Percentiles rank a stretch among this genome's conserved stretches.
phyloP scores from a whole-genome alignment of 2,797 vertebrate genomes.

The Sebastes nivosus region DNA sequence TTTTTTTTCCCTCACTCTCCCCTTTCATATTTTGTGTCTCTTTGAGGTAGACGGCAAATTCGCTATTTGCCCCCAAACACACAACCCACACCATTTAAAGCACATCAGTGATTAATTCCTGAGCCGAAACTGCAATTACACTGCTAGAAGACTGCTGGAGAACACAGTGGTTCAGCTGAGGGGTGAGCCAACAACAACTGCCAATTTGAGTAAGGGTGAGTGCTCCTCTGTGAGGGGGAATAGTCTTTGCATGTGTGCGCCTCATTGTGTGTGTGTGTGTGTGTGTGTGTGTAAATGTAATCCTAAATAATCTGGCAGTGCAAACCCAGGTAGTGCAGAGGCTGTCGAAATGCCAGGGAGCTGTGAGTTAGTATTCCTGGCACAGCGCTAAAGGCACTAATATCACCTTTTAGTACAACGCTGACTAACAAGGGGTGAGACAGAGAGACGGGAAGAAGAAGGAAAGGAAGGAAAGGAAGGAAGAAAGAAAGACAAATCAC shows the following conservation, averaged over 20 bases:
- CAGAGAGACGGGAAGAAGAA: background rate
- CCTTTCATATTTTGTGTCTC: slow-evolving; percentile 16
- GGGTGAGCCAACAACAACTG: slow-evolving; percentile 74
- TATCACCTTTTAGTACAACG: slow-evolving; percentile 75
- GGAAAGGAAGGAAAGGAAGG: background rate
- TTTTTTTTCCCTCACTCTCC: slow-evolving; percentile 7
- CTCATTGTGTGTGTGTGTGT: slow-evolving; percentile 7
- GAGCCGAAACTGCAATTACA: slow-evolving; percentile 70
- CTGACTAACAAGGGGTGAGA: slow-evolving; percentile 48
- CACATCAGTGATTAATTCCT: slow-evolving; percentile 69
- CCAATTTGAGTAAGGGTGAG: slow-evolving; percentile 65
- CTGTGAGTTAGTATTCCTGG: slow-evolving; percentile 73
- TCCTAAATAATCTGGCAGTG: slow-evolving; percentile 74
- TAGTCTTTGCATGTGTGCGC: slow-evolving; percentile 21
- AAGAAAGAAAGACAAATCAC: slow-evolving; percentile 22
- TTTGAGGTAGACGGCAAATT: slow-evolving; percentile 50
- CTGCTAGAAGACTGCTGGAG: slow-evolving; percentile 57
- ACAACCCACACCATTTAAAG: slow-evolving; percentile 54
- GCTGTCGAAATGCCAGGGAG: slow-evolving; percentile 69
- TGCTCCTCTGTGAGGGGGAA: slow-evolving; percentile 31
- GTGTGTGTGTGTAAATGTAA: slow-evolving; percentile 54
- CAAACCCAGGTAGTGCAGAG: slow-evolving; percentile 64
- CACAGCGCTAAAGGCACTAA: slow-evolving; percentile 71
- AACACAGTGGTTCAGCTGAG: slow-evolving; percentile 56
- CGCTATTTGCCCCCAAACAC: slow-evolving; percentile 37